A percentile compares a stretch with the other conserved stretches of the same genome.
Evolutionary conservation across 2,797 vertebrate species (phyloP).

Genomic region (Sebastes taczanowskii): DNA sequence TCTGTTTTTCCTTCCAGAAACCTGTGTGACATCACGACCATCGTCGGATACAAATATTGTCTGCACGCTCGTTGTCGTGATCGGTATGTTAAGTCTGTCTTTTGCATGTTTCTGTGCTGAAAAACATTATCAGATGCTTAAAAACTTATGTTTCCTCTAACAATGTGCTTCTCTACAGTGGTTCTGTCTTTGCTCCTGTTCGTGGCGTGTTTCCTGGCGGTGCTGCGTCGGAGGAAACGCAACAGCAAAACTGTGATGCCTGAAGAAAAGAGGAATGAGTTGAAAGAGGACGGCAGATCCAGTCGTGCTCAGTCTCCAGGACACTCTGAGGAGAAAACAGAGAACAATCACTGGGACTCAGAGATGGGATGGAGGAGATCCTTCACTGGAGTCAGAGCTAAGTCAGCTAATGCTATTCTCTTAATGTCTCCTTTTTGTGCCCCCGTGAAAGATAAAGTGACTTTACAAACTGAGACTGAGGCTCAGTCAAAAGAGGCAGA

Average conservation of each 20-base stretch:
- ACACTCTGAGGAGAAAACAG: background rate
- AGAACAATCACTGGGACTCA: background rate
- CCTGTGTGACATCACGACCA: background rate
- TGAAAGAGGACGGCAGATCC: background rate
- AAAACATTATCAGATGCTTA: background rate
- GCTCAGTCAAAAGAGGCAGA: background rate
- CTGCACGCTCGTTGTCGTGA: constrained; percentile 24
- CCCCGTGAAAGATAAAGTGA: background rate
- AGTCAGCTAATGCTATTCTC: constrained; percentile 79
- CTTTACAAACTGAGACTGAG: constrained; percentile 15
- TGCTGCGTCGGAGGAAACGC: constrained; percentile 65
- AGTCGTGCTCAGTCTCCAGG: background rate
- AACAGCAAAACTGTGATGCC: constrained; percentile 63
- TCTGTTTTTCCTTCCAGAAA: constrained; percentile 6
- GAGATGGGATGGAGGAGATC: background rate
- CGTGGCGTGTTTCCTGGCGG: constrained; percentile 53
- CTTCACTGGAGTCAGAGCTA: constrained; percentile 55
- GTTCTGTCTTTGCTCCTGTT: constrained; percentile 66
- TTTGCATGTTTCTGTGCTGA: background rate
- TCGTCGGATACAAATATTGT: background rate
- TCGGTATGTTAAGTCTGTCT: constrained; percentile 51
- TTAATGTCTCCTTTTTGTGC: constrained; percentile 23
- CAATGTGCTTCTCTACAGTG: constrained; percentile 48
- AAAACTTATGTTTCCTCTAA: background rate
- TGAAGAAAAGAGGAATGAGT: background rate